Evolutionary conservation across 30 jellyfish, hydroid and myxozoan species (phyloP).

Genomic region (Chrysaora quinquecirrha): DNA sequence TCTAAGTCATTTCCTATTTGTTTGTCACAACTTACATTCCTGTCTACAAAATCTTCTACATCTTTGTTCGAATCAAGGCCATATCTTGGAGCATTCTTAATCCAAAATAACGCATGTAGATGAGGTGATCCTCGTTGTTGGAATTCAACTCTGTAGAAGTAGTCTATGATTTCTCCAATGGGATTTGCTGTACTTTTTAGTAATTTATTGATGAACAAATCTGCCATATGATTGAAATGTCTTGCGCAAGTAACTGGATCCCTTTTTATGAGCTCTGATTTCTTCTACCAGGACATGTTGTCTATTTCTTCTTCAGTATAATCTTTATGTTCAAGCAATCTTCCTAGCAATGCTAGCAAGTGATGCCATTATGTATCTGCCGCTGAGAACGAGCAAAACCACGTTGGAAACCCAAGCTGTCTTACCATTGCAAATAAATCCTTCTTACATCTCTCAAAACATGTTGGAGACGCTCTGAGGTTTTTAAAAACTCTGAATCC

Average conservation of each 20-base stretch:
- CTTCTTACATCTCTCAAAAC: conserved; percentile 30
- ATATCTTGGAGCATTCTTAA: conserved; percentile 22
- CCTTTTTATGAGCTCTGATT: conserved; percentile 1
- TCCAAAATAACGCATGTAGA: conserved; percentile 41
- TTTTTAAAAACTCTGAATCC: conserved; percentile 26
- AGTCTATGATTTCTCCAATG: conserved; percentile 16
- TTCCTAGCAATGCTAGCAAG: conserved; percentile 3
- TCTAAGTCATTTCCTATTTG: not conserved
- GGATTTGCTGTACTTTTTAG: conserved; percentile 22
- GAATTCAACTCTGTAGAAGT: conserved; percentile 23
- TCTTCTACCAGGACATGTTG: conserved; percentile 32
- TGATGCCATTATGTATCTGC: conserved; percentile 43
- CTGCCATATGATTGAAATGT: conserved; percentile 11
- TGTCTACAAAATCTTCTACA: conserved; percentile 22
- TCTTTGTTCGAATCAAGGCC: conserved; percentile 8
- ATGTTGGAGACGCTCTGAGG: conserved; percentile 50
- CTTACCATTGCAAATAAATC: conserved; percentile 48
- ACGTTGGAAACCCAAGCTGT: conserved; percentile 41
- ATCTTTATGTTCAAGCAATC: not conserved
- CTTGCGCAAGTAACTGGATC: conserved; percentile 20
- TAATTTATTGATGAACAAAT: not conserved
- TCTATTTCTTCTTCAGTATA: conserved; percentile 2
- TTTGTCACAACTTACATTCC: conserved; percentile 13
- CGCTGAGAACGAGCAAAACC: conserved; percentile 58
- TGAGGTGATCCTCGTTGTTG: conserved; percentile 61